These are phyloP conservation scores for Protomyctophum bolini DNA, from an alignment of 2,113 vertebrate species.

Conservation along the genomic window DNA sequence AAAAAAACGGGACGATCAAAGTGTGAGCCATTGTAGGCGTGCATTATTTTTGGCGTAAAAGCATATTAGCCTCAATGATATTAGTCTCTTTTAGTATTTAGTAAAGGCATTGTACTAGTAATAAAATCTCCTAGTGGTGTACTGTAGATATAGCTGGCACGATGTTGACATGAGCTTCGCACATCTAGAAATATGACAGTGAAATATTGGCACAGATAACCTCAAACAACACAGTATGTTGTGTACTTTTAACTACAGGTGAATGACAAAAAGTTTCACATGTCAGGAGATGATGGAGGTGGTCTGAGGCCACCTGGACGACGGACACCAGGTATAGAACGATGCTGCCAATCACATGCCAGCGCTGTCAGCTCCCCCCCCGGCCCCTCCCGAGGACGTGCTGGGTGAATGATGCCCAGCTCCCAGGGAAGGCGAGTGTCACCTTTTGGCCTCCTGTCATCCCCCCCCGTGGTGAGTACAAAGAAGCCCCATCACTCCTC, in stretches of 20 bases:
- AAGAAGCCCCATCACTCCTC: not conserved
- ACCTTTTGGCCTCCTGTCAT: constrained; percentile 37
- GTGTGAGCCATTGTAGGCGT: too few species aligned
- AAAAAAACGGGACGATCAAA: too few species aligned
- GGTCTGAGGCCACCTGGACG: constrained; percentile 14
- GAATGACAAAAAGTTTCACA: not conserved
- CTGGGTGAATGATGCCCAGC: constrained; percentile 30
- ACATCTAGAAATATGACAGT: too few species aligned
- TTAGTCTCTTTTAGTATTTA: too few species aligned
- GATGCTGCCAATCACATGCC: constrained; percentile 35
- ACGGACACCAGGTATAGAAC: constrained; percentile 14
- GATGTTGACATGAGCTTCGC: too few species aligned
- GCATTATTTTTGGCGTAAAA: too few species aligned
- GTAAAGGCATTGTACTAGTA: too few species aligned
- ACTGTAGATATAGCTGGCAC: too few species aligned
- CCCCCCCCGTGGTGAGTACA: not conserved
- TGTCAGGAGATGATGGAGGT: constrained; percentile 24
- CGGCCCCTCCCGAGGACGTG: not conserved
- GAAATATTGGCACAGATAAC: too few species aligned
- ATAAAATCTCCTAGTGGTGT: too few species aligned
- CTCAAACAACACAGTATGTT: not conserved
- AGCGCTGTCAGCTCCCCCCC: constrained; percentile 56
- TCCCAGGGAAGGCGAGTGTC: not conserved
- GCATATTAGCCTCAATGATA: too few species aligned
- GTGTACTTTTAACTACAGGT: not conserved